Conservation (phyloP, 2,888 invertebrate species). For the Leptarthrus brevirostris region DNA sequence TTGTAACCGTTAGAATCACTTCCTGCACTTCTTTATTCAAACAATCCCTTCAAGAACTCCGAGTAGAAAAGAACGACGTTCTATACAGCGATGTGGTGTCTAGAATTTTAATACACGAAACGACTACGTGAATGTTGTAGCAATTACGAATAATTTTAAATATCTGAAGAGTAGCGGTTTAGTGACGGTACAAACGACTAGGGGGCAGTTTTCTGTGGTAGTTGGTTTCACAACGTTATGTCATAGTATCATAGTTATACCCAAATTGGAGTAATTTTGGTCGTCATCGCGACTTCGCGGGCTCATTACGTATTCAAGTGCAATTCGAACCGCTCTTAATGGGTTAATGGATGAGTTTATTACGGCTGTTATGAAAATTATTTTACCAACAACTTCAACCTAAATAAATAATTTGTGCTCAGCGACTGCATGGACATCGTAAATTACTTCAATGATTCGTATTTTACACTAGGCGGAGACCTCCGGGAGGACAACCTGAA, state of each 20-base stretch:
- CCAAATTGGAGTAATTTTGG: slow-evolving; percentile 8
- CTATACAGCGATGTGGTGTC: not conserved
- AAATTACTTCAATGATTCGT: slow-evolving; percentile 26
- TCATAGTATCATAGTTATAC: not conserved
- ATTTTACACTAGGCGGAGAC: not conserved
- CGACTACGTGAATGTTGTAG: slow-evolving; percentile 24
- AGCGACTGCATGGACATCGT: not conserved
- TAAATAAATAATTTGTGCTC: slow-evolving; percentile 25
- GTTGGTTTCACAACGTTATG: slow-evolving; percentile 4
- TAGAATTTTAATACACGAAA: slow-evolving; percentile 14
- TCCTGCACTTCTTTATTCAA: slow-evolving; percentile 37
- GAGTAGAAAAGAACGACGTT: slow-evolving; percentile 13
- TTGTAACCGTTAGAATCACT: slow-evolving; percentile 27
- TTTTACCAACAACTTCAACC: slow-evolving; percentile 25
- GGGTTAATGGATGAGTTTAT: slow-evolving; percentile 42
- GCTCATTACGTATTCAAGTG: slow-evolving; percentile 33
- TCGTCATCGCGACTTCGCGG: not conserved
- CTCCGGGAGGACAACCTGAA: slow-evolving; percentile 9
- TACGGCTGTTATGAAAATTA: slow-evolving; percentile 10
- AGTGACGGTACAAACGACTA: not conserved
- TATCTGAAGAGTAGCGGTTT: slow-evolving; percentile 32
- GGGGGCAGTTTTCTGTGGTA: slow-evolving; percentile 4
- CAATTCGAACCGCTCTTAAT: slow-evolving; percentile 12
- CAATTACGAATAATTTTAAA: slow-evolving; percentile 25
- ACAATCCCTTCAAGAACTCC: not conserved